Percentiles rank a stretch among this genome's conserved stretches.
Evolutionary conservation across 1,140 invertebrate species (phyloP).

Genomic region (Drosophila subobscura): DNA sequence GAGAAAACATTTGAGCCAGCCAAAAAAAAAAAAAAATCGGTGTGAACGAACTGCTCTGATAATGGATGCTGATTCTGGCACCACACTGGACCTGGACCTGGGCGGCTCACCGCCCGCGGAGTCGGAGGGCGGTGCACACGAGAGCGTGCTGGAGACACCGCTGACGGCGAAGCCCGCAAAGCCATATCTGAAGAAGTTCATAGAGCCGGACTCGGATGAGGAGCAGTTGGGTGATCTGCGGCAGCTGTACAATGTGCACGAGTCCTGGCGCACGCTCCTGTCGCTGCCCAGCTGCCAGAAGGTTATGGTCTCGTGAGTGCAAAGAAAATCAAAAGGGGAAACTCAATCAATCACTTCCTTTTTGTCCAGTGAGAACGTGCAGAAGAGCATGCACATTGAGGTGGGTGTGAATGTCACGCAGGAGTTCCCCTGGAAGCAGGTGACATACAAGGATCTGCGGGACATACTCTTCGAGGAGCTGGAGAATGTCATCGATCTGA

Average conservation of each 20-base stretch:
- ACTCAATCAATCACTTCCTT: background rate
- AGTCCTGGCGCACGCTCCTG: slow-evolving; percentile 70
- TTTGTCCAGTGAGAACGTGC: slow-evolving; percentile 49
- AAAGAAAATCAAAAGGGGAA: too few species aligned
- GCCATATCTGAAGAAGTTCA: slow-evolving; percentile 63
- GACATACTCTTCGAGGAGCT: slow-evolving; percentile 85
- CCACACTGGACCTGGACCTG: slow-evolving; percentile 1
- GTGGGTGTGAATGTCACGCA: slow-evolving; percentile 86
- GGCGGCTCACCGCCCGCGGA: background rate
- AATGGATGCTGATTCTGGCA: background rate
- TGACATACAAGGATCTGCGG: slow-evolving; percentile 86
- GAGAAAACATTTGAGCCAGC: background rate
- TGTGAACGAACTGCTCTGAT: background rate
- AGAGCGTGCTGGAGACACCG: background rate
- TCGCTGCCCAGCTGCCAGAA: slow-evolving; percentile 59
- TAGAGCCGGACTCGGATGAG: slow-evolving; percentile 61
- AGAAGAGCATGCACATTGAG: slow-evolving; percentile 84
- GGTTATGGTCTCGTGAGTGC: slow-evolving; percentile 74
- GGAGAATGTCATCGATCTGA: slow-evolving; percentile 83
- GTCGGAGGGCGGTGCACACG: background rate
- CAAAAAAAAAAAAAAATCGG: slow-evolving; percentile 12
- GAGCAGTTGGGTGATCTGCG: slow-evolving; percentile 37
- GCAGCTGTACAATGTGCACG: slow-evolving; percentile 57
- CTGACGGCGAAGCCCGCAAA: background rate
- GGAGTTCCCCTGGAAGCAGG: slow-evolving; percentile 89